Evolutionary conservation across 1,140 invertebrate species (phyloP).

Genomic region (Scaptomyza pallida): DNA sequence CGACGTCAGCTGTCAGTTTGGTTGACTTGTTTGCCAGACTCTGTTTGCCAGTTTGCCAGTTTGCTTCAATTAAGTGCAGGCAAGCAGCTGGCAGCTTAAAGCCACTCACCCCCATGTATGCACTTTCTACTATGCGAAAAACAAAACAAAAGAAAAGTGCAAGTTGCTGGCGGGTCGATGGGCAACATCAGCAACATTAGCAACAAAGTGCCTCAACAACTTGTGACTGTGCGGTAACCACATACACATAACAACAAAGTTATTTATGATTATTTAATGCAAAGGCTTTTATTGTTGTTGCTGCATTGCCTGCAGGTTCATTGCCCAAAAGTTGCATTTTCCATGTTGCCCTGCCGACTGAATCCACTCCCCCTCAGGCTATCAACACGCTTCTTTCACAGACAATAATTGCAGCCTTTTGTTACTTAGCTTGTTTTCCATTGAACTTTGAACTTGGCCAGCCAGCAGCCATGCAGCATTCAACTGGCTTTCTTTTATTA

Average conservation of each 20-base stretch:
- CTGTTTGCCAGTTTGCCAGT: slow-evolving; percentile 2
- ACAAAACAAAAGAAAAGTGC: slow-evolving; percentile 59
- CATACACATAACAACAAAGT: slow-evolving; percentile 31
- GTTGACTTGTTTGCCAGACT: slow-evolving; percentile 16
- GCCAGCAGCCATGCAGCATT: slow-evolving; percentile 21
- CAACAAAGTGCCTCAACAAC: slow-evolving; percentile 13
- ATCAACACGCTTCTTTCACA: slow-evolving; percentile 47
- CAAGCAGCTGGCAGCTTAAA: slow-evolving; percentile 11
- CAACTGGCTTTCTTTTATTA: slow-evolving; percentile 66
- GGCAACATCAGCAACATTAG: slow-evolving; percentile 17
- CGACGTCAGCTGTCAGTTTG: slow-evolving; percentile 42
- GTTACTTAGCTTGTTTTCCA: slow-evolving; percentile 41
- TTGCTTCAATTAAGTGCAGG: slow-evolving; percentile 39
- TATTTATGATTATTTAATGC: slow-evolving; percentile 82
- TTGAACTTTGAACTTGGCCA: slow-evolving; percentile 77
- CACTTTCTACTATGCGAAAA: slow-evolving; percentile 63
- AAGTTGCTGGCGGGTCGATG: slow-evolving; percentile 45
- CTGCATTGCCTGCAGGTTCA: slow-evolving; percentile 63
- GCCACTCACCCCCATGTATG: slow-evolving; percentile 31
- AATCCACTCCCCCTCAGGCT: slow-evolving; percentile 32
- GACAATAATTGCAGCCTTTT: slow-evolving; percentile 32
- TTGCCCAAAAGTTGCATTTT: slow-evolving; percentile 55
- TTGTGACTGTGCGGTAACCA: slow-evolving; percentile 41
- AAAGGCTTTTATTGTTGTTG: slow-evolving; percentile 37
- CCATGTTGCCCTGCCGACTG: slow-evolving; percentile 39